Percentiles rank a stretch among this genome's conserved stretches.
Evolutionary conservation across 2,113 vertebrate genomes (phyloP).

Genomic region (Calidris pugnax): DNA sequence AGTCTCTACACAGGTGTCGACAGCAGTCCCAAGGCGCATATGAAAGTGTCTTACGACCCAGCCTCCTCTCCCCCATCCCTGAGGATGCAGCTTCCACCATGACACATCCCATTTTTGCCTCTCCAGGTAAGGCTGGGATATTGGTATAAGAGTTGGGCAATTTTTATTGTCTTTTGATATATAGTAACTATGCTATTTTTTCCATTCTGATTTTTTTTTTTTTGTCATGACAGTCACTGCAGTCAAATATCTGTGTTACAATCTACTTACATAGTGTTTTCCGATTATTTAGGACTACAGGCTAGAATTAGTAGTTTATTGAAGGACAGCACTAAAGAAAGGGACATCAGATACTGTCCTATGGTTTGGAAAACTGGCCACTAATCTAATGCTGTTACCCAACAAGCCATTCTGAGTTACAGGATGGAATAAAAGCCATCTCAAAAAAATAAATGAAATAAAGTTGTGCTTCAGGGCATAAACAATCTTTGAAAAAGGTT

Average conservation of each 20-base stretch:
- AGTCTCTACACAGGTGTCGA: neutral
- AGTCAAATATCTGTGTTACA: neutral
- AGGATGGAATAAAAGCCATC: neutral
- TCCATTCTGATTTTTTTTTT: neutral
- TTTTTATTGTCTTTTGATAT: neutral
- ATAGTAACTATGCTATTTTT: neutral
- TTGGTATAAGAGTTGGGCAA: neutral
- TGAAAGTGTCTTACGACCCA: neutral
- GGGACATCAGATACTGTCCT: neutral
- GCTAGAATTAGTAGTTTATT: neutral
- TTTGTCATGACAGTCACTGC: neutral
- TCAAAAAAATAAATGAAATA: constrained; percentile 3
- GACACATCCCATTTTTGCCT: neutral
- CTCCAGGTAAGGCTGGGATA: neutral
- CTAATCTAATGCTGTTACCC: neutral
- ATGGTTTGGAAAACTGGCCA: neutral
- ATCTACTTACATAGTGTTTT: neutral
- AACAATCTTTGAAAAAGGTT: neutral
- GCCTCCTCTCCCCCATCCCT: neutral
- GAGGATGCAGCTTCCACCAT: neutral
- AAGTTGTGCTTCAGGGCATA: neutral
- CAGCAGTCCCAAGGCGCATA: neutral
- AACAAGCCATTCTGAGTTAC: neutral
- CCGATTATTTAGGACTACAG: neutral
- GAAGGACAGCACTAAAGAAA: neutral